Evolutionary conservation across 1,140 invertebrate species (phyloP), one percentile per base, ranked within the genome.

Genomic region (Penaeus japonicus): DNA sequence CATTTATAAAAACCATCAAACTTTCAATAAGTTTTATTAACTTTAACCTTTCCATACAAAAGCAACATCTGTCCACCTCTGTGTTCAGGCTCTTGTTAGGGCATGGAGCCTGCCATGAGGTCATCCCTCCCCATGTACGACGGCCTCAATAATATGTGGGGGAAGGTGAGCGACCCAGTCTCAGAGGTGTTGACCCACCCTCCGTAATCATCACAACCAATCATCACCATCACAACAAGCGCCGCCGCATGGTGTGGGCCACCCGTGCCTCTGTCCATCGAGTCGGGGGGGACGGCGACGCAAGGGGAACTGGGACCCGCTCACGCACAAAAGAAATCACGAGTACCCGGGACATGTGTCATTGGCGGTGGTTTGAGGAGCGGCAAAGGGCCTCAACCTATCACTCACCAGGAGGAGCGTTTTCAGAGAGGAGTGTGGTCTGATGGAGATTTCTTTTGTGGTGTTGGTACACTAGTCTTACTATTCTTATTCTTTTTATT

Each of bases 161-260:
- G 78, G 39, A 54, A 30, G 86, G 86, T 87, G 86, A 87, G 86
- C 39, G 79, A 81, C 62, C 86, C 30, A 22, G 86, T 87, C 86
- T 87, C 79, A 82, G 57, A 87, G 86, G 86, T 75, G 79, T 87
- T 87, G 79, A 87, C 86, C 79, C 86, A 87, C 86, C 79, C 73
- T 73, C 62, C 86, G 54, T 73, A 54, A 24, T 80, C 55, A 59
- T 54, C 39, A 85, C 53, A 32, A 85, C n/a, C 22, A 75, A 85
- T 39, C 22, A 75, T 70, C 47, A 27, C 24, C 17, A 82, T 80
- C 18, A 87, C 35, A 59, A 81, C n/a, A 57, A 70, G 80, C 79
- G 75, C 30, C 75, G 54, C 84, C 75, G 84, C 53, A 30, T 30
- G 70, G 78, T 70, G 18, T 35, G 65, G 24, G 65, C 86, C 86